These are phyloP conservation scores for Sula dactylatra DNA, from an alignment of 2,113 vertebrate genomes.

Conservation along the genomic window DNA sequence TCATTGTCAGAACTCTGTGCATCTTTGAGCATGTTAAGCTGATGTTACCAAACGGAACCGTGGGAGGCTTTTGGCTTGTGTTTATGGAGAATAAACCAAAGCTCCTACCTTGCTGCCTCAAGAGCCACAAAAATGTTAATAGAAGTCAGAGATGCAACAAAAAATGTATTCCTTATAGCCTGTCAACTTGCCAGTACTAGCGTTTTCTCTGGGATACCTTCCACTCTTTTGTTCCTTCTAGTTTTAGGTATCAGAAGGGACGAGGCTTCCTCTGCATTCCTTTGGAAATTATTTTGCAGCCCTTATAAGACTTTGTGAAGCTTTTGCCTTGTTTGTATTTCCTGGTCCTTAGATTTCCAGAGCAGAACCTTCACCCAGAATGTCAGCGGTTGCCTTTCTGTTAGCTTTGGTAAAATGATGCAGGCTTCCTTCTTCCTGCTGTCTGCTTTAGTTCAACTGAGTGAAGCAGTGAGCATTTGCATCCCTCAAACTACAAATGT, in stretches of 20 bases:
- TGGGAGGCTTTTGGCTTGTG: constrained; percentile 44
- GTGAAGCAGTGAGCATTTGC: background rate
- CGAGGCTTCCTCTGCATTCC: background rate
- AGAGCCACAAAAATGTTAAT: constrained; percentile 36
- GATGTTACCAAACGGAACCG: constrained; percentile 24
- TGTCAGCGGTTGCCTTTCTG: background rate
- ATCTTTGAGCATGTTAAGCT: constrained; percentile 23
- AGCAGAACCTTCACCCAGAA: background rate
- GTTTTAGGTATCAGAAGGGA: background rate
- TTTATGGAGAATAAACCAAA: constrained; percentile 6
- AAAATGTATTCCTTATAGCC: background rate
- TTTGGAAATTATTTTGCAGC: constrained; percentile 23
- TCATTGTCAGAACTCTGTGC: constrained; percentile 43
- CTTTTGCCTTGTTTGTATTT: background rate
- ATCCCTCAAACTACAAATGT: background rate
- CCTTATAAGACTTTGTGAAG: background rate
- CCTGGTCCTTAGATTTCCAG: background rate
- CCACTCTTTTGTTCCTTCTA: background rate
- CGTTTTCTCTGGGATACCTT: background rate
- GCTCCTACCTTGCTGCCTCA: constrained; percentile 28
- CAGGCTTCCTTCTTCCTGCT: background rate
- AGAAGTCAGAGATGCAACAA: constrained; percentile 15
- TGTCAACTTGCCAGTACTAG: background rate
- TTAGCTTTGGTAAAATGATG: background rate
- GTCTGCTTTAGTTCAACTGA: background rate